Evolutionary conservation across 2,888 invertebrate genomes (phyloP), one percentile per base, ranked within the genome.

Genomic region (Drosophila longiperda): DNA sequence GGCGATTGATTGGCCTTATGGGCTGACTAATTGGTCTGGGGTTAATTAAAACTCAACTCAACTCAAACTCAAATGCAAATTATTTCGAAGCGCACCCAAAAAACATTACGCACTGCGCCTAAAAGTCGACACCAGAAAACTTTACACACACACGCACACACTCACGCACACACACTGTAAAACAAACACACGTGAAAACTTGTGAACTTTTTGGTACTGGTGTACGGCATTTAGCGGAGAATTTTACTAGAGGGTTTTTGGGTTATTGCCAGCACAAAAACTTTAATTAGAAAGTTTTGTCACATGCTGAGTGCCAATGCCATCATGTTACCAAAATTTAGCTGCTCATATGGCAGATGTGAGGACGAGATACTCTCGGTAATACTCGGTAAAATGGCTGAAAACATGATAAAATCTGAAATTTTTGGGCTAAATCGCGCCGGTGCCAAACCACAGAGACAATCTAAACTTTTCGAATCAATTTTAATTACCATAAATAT

Each of bases 401-500:
- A 60, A 53, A 66, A 71, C 77, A 76, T 72, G 78, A 72, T 64
- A 67, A 77, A 73, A 78, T 63, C 81, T 72, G 59, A 53, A 58
- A 50, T 58, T 67, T 67, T 81, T 72, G 63, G 78, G 68, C 61
- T 59, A 60, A 68, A 60, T 62, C 81, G 68, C 65, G 63, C 77
- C 78, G 81, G 78, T 73, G 81, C 75, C 78, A 80, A 78, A 57
- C 87, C 87, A 66, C 83, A 83, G 66, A 90, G 89, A 89, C 87
- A 87, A 86, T 86, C 88, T 79, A 83, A 90, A 90, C 90, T 91
- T 90, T 90, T 90, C 89, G 79, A 91, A 90, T 91, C 91, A 90
- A 90, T 90, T 88, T 90, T 91, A 90, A 90, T 90, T 90, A 90
- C 89, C 89, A 84, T 81, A 86, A 90, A 90, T 88, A 87, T 84